Conservation (phyloP, 53 echinoderm and acorn worm species). For the Hippasteria phrygiana region DNA sequence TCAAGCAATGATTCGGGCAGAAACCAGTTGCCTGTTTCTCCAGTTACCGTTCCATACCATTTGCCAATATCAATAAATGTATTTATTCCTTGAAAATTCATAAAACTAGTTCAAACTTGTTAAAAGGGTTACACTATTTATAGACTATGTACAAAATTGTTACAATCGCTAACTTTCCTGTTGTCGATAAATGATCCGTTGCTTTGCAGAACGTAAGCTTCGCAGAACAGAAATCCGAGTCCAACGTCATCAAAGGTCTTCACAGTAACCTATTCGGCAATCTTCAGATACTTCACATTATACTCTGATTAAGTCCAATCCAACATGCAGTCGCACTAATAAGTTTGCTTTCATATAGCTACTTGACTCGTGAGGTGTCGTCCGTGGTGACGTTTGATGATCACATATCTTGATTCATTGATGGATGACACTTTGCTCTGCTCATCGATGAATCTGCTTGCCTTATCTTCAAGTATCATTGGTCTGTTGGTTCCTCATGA, state of each 20-base stretch:
- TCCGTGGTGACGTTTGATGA: too few relatives aligned
- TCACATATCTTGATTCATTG: too few relatives aligned
- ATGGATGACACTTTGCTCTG: too few relatives aligned
- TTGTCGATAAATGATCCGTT: neutral
- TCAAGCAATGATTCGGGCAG: neutral
- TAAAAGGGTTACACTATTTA: constrained; percentile 55
- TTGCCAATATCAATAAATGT: constrained; percentile 29
- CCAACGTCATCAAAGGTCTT: neutral
- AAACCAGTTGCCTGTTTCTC: neutral
- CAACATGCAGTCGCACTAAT: neutral
- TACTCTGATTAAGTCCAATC: neutral
- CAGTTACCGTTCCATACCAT: constrained; percentile 9
- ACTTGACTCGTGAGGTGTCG: too few relatives aligned
- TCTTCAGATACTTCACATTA: neutral
- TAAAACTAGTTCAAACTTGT: constrained; percentile 42
- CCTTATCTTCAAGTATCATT: too few relatives aligned
- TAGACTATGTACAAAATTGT: constrained; percentile 39
- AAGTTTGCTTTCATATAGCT: neutral
- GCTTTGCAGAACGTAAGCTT: neutral
- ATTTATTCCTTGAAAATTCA: constrained; percentile 51
- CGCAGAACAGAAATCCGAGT: neutral
- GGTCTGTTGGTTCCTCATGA: too few relatives aligned
- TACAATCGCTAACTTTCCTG: neutral
- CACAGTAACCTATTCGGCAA: neutral
- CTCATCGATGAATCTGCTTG: too few relatives aligned